Evolutionary conservation across 2,113 vertebrate genomes (phyloP).

Genomic region (Andinoacara biseriatus): DNA sequence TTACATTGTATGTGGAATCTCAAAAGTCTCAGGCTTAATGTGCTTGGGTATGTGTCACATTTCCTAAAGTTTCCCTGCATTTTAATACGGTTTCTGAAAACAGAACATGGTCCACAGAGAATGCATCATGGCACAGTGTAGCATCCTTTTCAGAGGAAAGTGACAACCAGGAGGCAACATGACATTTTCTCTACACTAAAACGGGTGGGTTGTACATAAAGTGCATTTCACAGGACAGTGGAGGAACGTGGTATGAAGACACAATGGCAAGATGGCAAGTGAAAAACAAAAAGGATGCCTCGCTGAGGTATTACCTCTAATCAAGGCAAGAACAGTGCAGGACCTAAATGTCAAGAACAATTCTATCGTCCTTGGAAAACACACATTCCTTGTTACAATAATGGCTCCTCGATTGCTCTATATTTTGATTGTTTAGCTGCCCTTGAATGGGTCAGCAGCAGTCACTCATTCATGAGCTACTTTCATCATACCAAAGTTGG

Average conservation of each 20-base stretch:
- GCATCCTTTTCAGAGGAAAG: constrained; percentile 50
- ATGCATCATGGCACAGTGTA: constrained; percentile 33
- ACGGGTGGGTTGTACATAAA: constrained; percentile 17
- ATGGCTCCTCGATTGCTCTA: constrained; percentile 17
- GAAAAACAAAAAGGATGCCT: constrained; percentile 6
- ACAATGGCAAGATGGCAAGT: not conserved
- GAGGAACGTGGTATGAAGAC: not conserved
- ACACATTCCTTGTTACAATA: constrained; percentile 37
- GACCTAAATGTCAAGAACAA: constrained; percentile 54
- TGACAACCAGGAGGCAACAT: constrained; percentile 61
- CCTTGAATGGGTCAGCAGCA: constrained; percentile 58
- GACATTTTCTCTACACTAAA: constrained; percentile 41
- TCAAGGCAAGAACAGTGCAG: not conserved
- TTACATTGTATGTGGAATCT: constrained; percentile 24
- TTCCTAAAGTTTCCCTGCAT: constrained; percentile 60
- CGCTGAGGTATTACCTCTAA: constrained; percentile 23
- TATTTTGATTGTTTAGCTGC: constrained; percentile 53
- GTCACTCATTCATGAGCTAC: constrained; percentile 33
- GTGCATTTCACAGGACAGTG: constrained; percentile 34
- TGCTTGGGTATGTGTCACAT: constrained; percentile 48
- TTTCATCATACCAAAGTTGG: constrained; percentile 62
- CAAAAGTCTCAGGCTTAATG: constrained; percentile 35
- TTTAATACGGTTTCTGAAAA: constrained; percentile 52
- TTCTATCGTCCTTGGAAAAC: constrained; percentile 56
- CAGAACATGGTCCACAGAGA: constrained; percentile 57